Base-by-base conservation (phyloP, 2,888 invertebrate genomes). In the Dasysyrphus tricinctus region DNA sequence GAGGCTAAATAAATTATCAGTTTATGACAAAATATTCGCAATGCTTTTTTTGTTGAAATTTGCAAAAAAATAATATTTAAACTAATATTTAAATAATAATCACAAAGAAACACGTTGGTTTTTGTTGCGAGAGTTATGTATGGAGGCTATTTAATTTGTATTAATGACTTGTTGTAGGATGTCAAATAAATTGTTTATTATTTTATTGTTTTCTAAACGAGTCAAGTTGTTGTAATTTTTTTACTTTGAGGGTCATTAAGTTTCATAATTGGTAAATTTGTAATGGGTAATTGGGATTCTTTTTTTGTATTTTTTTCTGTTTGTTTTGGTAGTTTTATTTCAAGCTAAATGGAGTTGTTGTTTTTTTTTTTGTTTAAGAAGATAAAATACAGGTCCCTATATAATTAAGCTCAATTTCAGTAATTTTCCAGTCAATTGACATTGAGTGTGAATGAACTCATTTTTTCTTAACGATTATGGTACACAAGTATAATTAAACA, bases 371-470 rank as follows among this genome's bases (percentile, higher is more conserved):
- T 61, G 12, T 44, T 44, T 16, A 8, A 8, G 3, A 3, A 5
- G 37, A 44, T 2, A 32, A n/a, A 49, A 67, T 5, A 49, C 44
- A 12, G 69, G 54, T 54, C n/a, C 7, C 11, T n/a, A 54, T 24
- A 37, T 3, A 54, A 67, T 59, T 69, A 37, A 32, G 67, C 2
- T 44, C 57, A 67, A 73, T 54, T 42, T 67, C 42, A 14, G 54
- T 57, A n/a, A 56, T 51, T 56, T 65, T 59, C 42, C 67, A 54
- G 65, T 8, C 37, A 42, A 67, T 74, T 69, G 74, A 73, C 73
- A 79, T 82, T 82, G 79, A 74, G 61, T 59, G 67, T 75, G 59
- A 67, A 44, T 67, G 73, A 63, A 78, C 67, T 77, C 57, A 59
- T 42, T n/a, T 34, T 9, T 12, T n/a, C n/a, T n/a, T 14, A 19